Evolutionary conservation across 2,113 vertebrate genomes (phyloP), one percentile per base, ranked within the genome.

Genomic region (Mastomys natalensis): DNA sequence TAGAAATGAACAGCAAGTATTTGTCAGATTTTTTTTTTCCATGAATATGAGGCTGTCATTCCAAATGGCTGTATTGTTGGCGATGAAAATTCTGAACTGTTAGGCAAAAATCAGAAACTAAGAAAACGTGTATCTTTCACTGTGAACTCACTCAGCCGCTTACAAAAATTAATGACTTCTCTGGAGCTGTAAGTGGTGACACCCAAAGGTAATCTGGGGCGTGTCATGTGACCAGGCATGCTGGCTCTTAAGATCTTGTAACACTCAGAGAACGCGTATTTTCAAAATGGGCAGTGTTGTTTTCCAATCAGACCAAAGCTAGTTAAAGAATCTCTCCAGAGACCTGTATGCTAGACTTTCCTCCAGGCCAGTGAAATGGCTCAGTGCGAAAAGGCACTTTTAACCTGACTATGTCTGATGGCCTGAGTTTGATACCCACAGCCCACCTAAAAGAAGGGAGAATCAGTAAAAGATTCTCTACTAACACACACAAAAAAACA

Each of bases 41-140:
- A 17, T 24, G 12, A 90, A 64, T 4, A 21, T 2, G 78, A 70
- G 82, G 55, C 29, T 87, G n/a, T 72, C 74, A 34, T 48, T 80
- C 87, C 43, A 70, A 40, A 40, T 53, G 53, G 19, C 2, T 3
- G 3, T 72, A 77, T 74, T 62, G 62, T 60, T 93, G 73, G 16
- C 48, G 19, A 34, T 24, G 68, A 40, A 93, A 97, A 66, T 87
- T 51, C 24, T 76, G n/a, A 73, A 55, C 86, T 87, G 73, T 84
- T 66, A 86, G 91, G 66, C 45, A 89, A 94, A 81, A 91, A 77
- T 66, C 8, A 70, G 58, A 80, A 94, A 76, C 62, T 72, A 53
- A 55, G 72, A 68, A 96, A 92, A 90, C 8, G 22, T 81, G 8
- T 24, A 31, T 72, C 85, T 60, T 88, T 37, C 58, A 81, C 11